Conservation (phyloP, 2,113 vertebrate genomes). For the Aix galericulata region DNA sequence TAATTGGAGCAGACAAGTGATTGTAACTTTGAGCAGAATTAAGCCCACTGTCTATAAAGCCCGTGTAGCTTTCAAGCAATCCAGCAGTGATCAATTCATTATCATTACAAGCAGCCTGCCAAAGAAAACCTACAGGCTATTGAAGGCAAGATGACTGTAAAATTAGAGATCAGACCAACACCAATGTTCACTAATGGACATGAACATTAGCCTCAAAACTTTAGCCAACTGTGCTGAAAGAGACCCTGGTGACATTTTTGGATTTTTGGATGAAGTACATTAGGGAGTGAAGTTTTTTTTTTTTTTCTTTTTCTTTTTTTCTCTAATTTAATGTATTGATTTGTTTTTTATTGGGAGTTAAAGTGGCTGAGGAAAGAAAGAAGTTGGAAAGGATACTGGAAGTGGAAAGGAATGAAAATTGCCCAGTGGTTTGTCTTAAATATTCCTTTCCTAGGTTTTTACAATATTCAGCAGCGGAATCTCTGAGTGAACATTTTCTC, state of each 20-base stretch:
- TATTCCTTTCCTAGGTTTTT: constrained; percentile 38
- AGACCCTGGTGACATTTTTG: background rate
- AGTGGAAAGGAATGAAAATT: constrained; percentile 24
- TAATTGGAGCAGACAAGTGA: background rate
- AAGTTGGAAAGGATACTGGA: constrained; percentile 3
- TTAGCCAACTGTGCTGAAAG: background rate
- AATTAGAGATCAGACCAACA: constrained; percentile 15
- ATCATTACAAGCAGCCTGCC: constrained; percentile 4
- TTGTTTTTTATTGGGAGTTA: background rate
- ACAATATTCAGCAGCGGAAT: constrained; percentile 52
- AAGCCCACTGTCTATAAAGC: background rate
- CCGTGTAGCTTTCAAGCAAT: background rate
- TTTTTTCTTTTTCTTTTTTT: background rate
- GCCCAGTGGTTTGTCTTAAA: background rate
- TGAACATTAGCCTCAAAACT: background rate
- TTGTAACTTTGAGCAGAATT: constrained; percentile 17
- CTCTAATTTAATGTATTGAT: background rate
- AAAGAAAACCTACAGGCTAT: constrained; percentile 8
- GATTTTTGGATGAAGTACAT: background rate
- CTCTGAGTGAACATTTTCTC: constrained; percentile 63
- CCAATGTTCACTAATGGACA: background rate
- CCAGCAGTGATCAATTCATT: constrained; percentile 32
- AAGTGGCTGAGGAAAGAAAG: constrained; percentile 16
- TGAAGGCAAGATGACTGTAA: constrained; percentile 24
- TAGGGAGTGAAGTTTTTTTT: background rate